Base-by-base conservation (phyloP, 2,797 vertebrate genomes). In the Chiroxiphia lanceolata region DNA sequence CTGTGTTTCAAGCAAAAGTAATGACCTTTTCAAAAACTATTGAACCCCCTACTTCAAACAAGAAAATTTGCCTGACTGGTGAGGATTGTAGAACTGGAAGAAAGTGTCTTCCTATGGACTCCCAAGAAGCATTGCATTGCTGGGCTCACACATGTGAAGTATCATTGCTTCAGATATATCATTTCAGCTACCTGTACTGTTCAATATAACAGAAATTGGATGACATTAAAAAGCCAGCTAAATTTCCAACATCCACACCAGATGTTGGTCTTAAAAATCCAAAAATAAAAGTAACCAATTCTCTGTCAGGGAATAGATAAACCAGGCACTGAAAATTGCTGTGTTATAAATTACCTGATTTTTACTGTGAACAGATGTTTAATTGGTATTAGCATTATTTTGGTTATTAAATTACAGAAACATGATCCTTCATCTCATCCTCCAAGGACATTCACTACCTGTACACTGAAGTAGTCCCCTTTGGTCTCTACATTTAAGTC, bases 381-480 rank as follows among this genome's bases (percentile, higher is more conserved):
- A 93, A 95, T 51, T 80, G 18, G 16, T 70, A 80, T 60, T 70
- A 87, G 33, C 20, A 59, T 89, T 92, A 85, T 78, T 83, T 87
- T 5, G 1, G 6, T 38, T 61, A 57, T 74, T 85, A 67, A 83
- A 70, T 69, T 85, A 63, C 48, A 83, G 78, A 74, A 91, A 68
- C 16, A 14, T 15, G 29, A 53, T 83, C 31, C 6, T 64, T 79
- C 44, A 36, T 72, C n/a, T 77, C 25, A 51, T 65, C 13, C 47
- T 89, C 56, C 75, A 74, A 89, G 68, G 51, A 56, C 36, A 44
- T 8, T 74, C 23, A 45, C 16, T 74, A 89, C 48, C 33, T 77
- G 16, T 53, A 6, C 22, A 45, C 22, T 87, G 44, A 86, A 21
- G 44, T 29, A 84, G 7, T 25, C 29, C 10, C 9, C 25, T 67